Conservation (phyloP, 2,888 invertebrate species). For the Epicampocera succincta region DNA sequence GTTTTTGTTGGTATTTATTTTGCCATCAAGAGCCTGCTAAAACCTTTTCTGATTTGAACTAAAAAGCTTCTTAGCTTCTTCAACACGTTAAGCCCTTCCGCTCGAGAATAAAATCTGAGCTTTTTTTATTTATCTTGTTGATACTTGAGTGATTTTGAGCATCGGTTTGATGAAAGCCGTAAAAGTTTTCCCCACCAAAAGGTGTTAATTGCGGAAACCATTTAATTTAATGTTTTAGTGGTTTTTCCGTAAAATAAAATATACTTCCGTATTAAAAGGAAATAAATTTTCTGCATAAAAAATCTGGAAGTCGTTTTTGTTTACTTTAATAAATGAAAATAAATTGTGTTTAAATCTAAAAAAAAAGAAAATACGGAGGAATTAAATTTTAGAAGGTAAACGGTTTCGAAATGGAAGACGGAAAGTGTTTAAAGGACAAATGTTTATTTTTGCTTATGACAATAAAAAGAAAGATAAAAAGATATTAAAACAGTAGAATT, state of each 20-base stretch:
- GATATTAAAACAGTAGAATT: too few species aligned
- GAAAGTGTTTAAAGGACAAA: too few species aligned
- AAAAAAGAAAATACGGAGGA: too few species aligned
- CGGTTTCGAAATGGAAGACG: too few species aligned
- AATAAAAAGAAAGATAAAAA: too few species aligned
- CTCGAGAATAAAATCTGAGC: not conserved
- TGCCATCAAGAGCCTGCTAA: not conserved
- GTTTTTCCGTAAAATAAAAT: not conserved
- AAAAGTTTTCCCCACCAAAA: constrained; percentile 37
- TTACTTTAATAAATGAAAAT: too few species aligned
- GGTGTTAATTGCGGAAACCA: constrained; percentile 55
- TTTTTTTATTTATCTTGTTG: not conserved
- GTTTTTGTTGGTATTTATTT: not conserved
- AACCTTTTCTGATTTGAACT: not conserved
- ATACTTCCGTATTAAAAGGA: too few species aligned
- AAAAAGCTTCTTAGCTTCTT: constrained; percentile 2
- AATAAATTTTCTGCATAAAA: not conserved
- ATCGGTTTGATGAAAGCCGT: constrained; percentile 4
- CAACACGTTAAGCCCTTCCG: constrained; percentile 2
- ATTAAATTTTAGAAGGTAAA: too few species aligned
- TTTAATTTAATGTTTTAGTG: not conserved
- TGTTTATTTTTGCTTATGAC: too few species aligned
- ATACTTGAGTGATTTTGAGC: constrained; percentile 41
- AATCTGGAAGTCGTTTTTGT: too few species aligned
- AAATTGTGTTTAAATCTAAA: too few species aligned